phyloP scores from a whole-genome alignment of 64 coral and sea anemone species.

The Montipora sp. region DNA sequence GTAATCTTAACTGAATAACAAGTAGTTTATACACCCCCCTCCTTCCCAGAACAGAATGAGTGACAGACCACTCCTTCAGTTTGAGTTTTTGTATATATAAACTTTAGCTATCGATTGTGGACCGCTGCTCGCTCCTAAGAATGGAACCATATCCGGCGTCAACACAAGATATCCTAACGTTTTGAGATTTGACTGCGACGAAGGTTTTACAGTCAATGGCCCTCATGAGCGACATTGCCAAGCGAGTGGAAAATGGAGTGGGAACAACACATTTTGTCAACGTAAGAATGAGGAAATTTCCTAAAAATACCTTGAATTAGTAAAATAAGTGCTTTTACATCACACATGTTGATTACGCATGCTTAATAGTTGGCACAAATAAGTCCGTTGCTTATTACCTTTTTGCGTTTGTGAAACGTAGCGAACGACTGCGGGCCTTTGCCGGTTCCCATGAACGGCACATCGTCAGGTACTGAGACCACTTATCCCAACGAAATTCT shows the following conservation, averaged over 20 bases:
- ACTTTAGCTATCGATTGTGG: neutral
- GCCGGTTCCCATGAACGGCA: conserved; percentile 19
- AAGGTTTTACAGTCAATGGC: conserved; percentile 49
- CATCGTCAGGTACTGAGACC: neutral
- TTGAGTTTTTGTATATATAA: no score
- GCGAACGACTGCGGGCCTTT: neutral
- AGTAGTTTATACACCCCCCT: no score
- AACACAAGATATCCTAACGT: conserved; percentile 33
- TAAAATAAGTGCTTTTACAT: no score
- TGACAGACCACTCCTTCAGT: no score
- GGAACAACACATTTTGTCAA: conserved; percentile 9
- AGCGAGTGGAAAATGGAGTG: conserved; percentile 58
- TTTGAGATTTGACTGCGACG: conserved; percentile 36
- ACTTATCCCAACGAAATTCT: conserved; percentile 30
- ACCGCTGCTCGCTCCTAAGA: neutral
- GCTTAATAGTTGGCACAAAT: neutral
- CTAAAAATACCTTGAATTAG: neutral
- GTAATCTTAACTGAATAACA: no score
- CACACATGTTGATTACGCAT: neutral
- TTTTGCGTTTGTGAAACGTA: neutral
- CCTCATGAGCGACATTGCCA: conserved; percentile 27
- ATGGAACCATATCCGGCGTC: conserved; percentile 34
- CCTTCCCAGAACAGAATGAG: no score
- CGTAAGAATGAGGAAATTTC: neutral
- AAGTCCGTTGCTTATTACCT: neutral